Evolutionary conservation across 2,113 vertebrate genomes (phyloP), one percentile per base, ranked within the genome.

Genomic region (Malurus elegans): DNA sequence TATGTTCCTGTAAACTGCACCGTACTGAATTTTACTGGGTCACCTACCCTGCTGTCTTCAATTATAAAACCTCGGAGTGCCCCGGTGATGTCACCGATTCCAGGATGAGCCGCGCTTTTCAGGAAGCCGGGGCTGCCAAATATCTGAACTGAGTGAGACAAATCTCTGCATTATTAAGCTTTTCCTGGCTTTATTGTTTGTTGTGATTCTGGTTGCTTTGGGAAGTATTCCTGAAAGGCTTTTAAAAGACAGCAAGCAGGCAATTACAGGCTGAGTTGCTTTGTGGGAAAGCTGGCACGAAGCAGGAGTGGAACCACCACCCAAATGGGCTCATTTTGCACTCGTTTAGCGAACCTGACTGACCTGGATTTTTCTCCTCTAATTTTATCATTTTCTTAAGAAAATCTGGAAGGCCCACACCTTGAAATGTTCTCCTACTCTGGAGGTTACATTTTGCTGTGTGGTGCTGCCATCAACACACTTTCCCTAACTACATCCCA

Each of bases 1-100:
- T 91, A 67, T 6, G 20, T 70, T 93, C 54, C 75, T 90, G 47
- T 94, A 76, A 95, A 93, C 65, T 71, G 70, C 60, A 57, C 0
- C 7, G 70, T 89, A n/a, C 14, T 90, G 76, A 73, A 45, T 96
- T 96, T 97, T 93, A 92, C 88, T 79, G 67, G 93, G 78, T 91
- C 92, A 84, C 92, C 88, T 90, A 53, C 81, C 75, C 72, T 81
- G 62, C 86, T 92, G 76, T 78, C 92, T 92, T 96, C 58, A 86
- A 58, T 71, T 93, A 81, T 8, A 34, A 74, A 81, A 65, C 51
- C 70, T 60, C 3, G 0, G 20, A 29, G 26, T 36, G 36, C 92
- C 76, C 79, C 65, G 65, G n/a, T 83, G 60, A 94, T 69, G 90
- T 90, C 40, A 91, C 54, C 57, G 93, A 25, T 91, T 95, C 93